Evolutionary conservation across 2,888 invertebrate species (phyloP), one percentile per base, ranked within the genome.

Genomic region (Philaethria dido): DNA sequence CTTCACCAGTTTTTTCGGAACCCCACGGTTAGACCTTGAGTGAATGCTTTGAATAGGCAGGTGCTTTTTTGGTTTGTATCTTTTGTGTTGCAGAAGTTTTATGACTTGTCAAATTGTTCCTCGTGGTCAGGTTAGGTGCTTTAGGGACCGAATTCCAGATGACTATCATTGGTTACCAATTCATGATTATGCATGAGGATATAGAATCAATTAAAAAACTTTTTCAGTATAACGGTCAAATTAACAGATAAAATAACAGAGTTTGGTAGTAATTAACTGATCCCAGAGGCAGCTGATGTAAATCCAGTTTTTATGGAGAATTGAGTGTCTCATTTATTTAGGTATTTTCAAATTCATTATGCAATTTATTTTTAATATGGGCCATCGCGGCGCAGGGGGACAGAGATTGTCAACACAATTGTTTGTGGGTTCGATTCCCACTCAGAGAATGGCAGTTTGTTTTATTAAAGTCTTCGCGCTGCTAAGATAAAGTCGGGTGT

Each of bases 11-110:
- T 87, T 89, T 88, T 78, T 60, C 68, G 84, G 84, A 83, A 85
- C 66, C 86, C 87, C 80, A 85, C 85, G 81, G 88, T 78, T 80
- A 83, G 82, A 73, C 86, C 88, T 88, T 87, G 88, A 80, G 74
- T 75, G 80, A 81, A 83, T 83, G 78, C 81, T 77, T 79, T 79
- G 78, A 81, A 85, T 82, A 82, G 82, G 59, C 71, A 71, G 69
- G 61, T 69, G 67, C 62, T 66, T 66, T 69, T 69, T 73, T 72
- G 64, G 65, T 71, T 70, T 55, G 68, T 63, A 65, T 60, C 72
- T 71, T 72, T 72, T 70, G 70, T 72, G 68, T 63, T 54, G 64
- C 66, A 66, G 64, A 62, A 70, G 66, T 71, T 69, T 69, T 66
- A 69, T 69, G 69, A 71, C 59, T 71, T 69, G 71, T 71, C 69